Percentiles rank a stretch among this genome's conserved stretches.
These are phyloP conservation scores for Maconellicoccus hirsutus DNA, from an alignment of 1,140 invertebrate genomes.

Conservation along the genomic window DNA sequence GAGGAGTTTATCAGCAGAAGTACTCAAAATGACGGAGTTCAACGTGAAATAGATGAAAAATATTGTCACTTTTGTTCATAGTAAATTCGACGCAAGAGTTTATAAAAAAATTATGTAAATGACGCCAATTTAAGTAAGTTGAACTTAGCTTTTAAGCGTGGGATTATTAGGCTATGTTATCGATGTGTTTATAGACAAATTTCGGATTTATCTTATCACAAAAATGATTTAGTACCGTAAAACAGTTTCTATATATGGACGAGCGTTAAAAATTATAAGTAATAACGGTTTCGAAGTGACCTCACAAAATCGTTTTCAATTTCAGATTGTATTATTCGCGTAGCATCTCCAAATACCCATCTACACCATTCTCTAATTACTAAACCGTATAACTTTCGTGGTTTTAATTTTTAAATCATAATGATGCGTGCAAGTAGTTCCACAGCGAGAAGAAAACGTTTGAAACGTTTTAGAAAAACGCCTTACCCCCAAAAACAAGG, in stretches of 20 bases:
- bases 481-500: constrained; percentile 14
- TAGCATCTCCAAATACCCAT: background rate
- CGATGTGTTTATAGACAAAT: background rate
- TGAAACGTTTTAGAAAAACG: constrained; percentile 18
- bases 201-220: background rate
- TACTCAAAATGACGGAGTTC: background rate
- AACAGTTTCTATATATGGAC: background rate
- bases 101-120: background rate
- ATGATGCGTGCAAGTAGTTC: background rate
- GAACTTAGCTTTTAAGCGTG: background rate
- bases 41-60: background rate
- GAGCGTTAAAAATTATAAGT: background rate
- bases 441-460: background rate
- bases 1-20: background rate
- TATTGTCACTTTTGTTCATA: background rate
- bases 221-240: background rate
- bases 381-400: background rate
- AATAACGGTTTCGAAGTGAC: no score
- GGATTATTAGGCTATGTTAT: background rate
- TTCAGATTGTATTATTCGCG: background rate
- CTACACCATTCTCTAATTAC: background rate
- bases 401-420: background rate
- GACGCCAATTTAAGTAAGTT: background rate
- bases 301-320: background rate
- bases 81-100: background rate